Conservation (phyloP, 1,140 invertebrate species). For the Helicorthomorpha holstii region DNA sequence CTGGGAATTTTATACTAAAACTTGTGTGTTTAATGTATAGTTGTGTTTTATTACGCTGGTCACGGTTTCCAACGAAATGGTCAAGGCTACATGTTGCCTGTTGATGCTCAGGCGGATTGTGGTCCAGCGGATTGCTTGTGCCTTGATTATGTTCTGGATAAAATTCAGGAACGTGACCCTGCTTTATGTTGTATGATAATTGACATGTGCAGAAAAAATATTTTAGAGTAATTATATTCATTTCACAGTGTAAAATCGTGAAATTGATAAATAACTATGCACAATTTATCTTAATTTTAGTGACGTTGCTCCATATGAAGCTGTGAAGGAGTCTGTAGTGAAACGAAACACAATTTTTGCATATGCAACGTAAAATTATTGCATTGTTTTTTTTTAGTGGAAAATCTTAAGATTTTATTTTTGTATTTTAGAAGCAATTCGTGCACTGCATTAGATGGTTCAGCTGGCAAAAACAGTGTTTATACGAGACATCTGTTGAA, state of each 20-base stretch:
- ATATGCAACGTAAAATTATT: background rate
- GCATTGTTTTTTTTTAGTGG: background rate
- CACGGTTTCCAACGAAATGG: background rate
- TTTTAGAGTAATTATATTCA: background rate
- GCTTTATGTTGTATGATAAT: background rate
- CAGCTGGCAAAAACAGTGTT: background rate
- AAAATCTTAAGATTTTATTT: background rate
- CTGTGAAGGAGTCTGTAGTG: background rate
- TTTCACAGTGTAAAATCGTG: background rate
- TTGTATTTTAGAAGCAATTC: background rate
- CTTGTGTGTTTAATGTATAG: background rate
- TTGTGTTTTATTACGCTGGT: background rate
- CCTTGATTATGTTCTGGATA: background rate
- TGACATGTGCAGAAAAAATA: background rate
- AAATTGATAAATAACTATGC: background rate
- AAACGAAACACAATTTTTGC: background rate
- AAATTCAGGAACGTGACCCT: background rate
- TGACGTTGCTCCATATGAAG: background rate
- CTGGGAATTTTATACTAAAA: background rate
- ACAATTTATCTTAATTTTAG: background rate
- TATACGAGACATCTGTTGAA: background rate
- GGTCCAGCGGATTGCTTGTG: background rate
- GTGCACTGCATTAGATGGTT: background rate
- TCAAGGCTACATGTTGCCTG: background rate
- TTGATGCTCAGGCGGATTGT: background rate